A percentile compares a stretch with the other conserved stretches of the same genome.
phyloP scores from a whole-genome alignment of 2,888 invertebrate genomes.

The Pammene fasciana region DNA sequence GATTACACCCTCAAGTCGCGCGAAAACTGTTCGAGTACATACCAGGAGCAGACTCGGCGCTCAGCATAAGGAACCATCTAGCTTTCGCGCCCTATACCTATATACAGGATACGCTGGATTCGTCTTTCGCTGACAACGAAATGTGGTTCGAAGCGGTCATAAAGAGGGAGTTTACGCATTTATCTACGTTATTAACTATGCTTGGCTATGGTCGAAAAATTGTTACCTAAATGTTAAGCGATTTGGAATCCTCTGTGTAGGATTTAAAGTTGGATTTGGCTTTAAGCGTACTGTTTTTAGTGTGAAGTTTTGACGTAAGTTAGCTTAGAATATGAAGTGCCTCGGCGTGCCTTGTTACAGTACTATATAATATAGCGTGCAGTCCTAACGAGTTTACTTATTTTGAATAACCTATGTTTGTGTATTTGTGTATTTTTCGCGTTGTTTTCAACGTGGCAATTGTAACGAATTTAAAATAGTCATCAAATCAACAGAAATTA shows the following conservation, averaged over 20 bases:
- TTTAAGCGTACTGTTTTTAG: conserved; percentile 21
- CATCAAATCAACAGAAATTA: background rate
- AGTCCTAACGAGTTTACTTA: background rate
- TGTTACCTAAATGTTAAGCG: background rate
- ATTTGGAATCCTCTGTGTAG: background rate
- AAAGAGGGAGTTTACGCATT: conserved; percentile 56
- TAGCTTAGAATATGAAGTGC: conserved; percentile 15
- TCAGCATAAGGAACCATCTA: conserved; percentile 68
- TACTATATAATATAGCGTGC: background rate
- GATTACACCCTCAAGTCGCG: conserved; percentile 62
- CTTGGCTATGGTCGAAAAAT: conserved; percentile 42
- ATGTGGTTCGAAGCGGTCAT: conserved; percentile 61
- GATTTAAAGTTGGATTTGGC: background rate
- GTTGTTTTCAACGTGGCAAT: conserved; percentile 11
- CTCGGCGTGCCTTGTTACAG: conserved; percentile 31
- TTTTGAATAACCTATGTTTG: background rate
- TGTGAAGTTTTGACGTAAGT: conserved; percentile 25
- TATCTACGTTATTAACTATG: conserved; percentile 61
- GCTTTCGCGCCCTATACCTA: conserved; percentile 71
- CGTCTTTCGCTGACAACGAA: conserved; percentile 57
- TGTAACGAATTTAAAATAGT: background rate
- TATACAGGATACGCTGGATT: conserved; percentile 51
- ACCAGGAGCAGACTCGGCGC: conserved; percentile 61
- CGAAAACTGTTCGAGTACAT: conserved; percentile 59
- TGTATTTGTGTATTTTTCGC: background rate